These are phyloP conservation scores for Steinernema khuongi DNA, from an alignment of 1,140 invertebrate genomes.

Conservation along the genomic window DNA sequence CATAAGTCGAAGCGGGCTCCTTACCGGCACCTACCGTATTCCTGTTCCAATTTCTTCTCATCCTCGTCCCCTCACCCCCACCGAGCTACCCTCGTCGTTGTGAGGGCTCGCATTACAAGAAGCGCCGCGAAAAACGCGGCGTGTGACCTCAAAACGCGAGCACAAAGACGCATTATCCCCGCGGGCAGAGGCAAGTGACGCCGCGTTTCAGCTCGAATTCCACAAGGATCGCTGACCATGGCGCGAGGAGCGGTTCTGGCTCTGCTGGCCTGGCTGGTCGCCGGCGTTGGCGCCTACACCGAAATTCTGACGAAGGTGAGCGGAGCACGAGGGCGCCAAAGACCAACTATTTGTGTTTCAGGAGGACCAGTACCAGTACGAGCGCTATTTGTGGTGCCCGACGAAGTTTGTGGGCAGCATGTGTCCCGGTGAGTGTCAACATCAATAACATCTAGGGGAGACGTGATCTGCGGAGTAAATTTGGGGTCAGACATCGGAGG, in stretches of 20 bases:
- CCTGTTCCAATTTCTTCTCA: too few species aligned
- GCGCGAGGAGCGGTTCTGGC: neutral
- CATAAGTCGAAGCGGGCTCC: too few species aligned
- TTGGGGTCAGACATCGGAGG: neutral
- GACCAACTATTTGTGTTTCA: neutral
- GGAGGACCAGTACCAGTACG: conserved; percentile 14
- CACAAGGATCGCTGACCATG: too few species aligned
- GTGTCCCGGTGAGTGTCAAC: neutral
- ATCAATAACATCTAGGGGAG: neutral
- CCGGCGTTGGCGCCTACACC: neutral
- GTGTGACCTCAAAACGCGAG: too few species aligned
- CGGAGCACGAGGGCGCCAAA: neutral
- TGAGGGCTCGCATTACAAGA: too few species aligned
- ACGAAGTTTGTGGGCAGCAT: neutral
- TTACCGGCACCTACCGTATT: too few species aligned
- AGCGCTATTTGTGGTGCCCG: conserved; percentile 6
- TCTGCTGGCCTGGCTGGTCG: neutral
- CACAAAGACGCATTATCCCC: too few species aligned
- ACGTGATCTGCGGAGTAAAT: neutral
- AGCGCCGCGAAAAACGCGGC: too few species aligned
- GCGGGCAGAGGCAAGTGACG: too few species aligned
- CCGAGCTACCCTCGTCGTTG: too few species aligned
- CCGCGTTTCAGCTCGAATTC: too few species aligned
- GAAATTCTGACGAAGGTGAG: conserved; percentile 13
- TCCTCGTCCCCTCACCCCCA: too few species aligned